Base-by-base conservation (phyloP, 2,888 invertebrate species). In the Cybosia mesomella region DNA sequence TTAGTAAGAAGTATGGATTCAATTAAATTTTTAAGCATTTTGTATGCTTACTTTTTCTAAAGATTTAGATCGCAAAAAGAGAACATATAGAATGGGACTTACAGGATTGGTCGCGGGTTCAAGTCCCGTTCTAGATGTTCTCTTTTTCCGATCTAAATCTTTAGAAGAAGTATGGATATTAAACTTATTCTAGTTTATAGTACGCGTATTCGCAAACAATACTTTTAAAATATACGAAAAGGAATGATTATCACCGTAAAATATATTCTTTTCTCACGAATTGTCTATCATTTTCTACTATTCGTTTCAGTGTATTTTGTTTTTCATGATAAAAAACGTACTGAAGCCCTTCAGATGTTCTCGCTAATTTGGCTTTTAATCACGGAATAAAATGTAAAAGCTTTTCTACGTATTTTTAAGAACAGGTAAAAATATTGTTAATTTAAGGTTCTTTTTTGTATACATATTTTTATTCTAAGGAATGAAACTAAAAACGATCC, bases 281-380 rank as follows among this genome's bases (percentile, higher is more conserved):
- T 1, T 39, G 15, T n/a, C 9, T 4, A 24, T 24, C 0, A 39
- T 21, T 60, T 65, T 24, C 64, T 9, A 32, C 64, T 36, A 64
- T 36, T 55, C 61, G 49, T 60, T 58, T 67, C 36, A 68, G 21
- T 61, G 63, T 65, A 54, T 66, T 66, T 34, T 65, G 68, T 66
- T 55, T 61, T 53, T 49, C 61, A 7, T 53, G 49, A 22, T 66
- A 53, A 69, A 68, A 75, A 55, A 69, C 43, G 53, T 66, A 62
- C 73, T 66, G 67, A 66, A 69, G 60, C 63, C 64, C 66, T 68
- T 59, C 60, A 49, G 49, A 69, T 53, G 67, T 68, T 34, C 62
- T 64, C 58, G 21, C 49, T 72, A 70, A 76, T 79, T 73, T 61
- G 9, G 57, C 62, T 76, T 72, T 70, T 81, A 72, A 79, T 73